Evolutionary conservation across 2,797 vertebrate genomes (phyloP).

Genomic region (Coilia nasus): DNA sequence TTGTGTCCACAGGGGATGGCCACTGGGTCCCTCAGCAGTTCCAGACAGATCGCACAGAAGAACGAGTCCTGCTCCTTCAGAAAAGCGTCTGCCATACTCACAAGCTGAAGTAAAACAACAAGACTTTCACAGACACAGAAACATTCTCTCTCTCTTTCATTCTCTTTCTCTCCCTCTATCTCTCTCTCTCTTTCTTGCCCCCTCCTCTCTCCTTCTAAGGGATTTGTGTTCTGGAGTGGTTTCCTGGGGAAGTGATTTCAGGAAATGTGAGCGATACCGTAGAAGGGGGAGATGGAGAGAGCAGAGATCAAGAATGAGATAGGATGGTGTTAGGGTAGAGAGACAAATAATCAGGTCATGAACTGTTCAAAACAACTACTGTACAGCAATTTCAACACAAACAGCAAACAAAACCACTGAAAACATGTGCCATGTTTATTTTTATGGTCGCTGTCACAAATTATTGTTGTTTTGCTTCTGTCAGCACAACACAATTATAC

Average conservation of each 20-base stretch:
- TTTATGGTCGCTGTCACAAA: no score
- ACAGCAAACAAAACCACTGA: neutral
- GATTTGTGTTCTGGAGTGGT: neutral
- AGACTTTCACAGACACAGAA: neutral
- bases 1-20: conserved; percentile 65
- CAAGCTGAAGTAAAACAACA: neutral
- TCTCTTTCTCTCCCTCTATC: neutral
- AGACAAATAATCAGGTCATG: neutral
- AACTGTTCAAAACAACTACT: neutral
- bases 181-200: neutral
- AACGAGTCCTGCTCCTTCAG: conserved; percentile 51
- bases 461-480: no score
- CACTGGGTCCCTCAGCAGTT: conserved; percentile 58
- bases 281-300: neutral
- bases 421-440: neutral
- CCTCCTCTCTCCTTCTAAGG: no score
- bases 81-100: neutral
- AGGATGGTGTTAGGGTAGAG: neutral
- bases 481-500: no score
- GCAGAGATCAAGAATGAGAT: neutral
- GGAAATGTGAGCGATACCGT: neutral
- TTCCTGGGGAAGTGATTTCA: neutral
- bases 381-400: neutral
- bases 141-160: neutral
- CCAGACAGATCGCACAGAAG: conserved; percentile 66